Percentiles rank a stretch among this genome's conserved stretches.
Evolutionary conservation across 1,140 invertebrate species (phyloP).

Genomic region (Aphidius gifuensis): DNA sequence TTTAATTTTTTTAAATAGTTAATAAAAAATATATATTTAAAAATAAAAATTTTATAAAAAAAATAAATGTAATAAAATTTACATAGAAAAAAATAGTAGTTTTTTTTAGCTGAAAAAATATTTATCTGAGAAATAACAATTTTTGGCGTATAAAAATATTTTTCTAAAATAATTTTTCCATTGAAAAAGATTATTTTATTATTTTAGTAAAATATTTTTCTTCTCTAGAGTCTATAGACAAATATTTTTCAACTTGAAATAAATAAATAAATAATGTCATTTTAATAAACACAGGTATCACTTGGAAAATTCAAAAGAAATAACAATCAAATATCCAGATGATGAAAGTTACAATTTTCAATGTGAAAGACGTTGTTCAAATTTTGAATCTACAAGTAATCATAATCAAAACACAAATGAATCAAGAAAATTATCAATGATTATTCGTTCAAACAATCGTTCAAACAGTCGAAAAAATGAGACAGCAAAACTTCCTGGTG

Average conservation of each 20-base stretch:
- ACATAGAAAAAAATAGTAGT: too few species aligned
- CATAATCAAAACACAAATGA: neutral
- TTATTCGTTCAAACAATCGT: constrained; percentile 23
- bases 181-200: too few species aligned
- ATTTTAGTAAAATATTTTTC: too few species aligned
- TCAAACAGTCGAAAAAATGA: constrained; percentile 12
- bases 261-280: neutral
- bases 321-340: constrained; percentile 6
- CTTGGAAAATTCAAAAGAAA: constrained; percentile 11
- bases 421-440: constrained; percentile 20
- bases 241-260: neutral
- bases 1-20: too few species aligned
- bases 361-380: constrained; percentile 1
- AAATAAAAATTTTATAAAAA: too few species aligned
- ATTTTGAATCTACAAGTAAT: constrained; percentile 11
- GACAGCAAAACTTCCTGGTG: constrained; percentile 15
- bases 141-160: too few species aligned
- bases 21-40: too few species aligned
- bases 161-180: too few species aligned
- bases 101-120: too few species aligned
- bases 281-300: constrained; percentile 12
- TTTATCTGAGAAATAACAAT: too few species aligned
- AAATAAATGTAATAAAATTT: too few species aligned
- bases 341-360: constrained; percentile 20
- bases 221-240: too few species aligned